Base-by-base conservation (phyloP, 2,113 vertebrate species). In the Aegotheles bennettii region DNA sequence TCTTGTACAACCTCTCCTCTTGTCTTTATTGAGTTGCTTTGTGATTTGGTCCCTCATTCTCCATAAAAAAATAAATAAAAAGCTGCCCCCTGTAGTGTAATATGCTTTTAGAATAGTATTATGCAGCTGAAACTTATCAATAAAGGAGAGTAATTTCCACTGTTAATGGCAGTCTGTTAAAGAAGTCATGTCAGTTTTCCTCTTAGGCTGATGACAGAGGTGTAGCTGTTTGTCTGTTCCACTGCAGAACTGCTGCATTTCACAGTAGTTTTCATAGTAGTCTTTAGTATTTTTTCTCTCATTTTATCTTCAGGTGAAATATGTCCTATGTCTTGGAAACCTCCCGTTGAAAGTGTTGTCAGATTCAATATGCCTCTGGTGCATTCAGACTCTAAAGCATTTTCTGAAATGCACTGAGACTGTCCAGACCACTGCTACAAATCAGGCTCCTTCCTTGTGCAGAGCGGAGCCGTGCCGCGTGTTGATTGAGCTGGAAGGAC, bases 401-500 rank as follows among this genome's bases (percentile, higher is more conserved):
- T 65, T 59, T 81, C 56, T 63, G 69, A 70, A 88, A 68, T 1
- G 6, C 63, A 15, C 64, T 94, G 92, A 82, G 86, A 92, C 90
- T 63, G 90, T 67, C 63, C 86, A 84, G 90, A 54, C 29, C 54
- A 16, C 25, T 69, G 54, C 54, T 84, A 10, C 85, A 54, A 53
- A 68, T 56, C 60, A 29, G 84, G 56, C 21, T 29, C 28, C 36
- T 86, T 92, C 94, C 86, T n/a, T n/a, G 48, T 69, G 77, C 74
- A 1, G 64, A 81, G 83, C 60, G 47, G 69, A 69, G 56, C 48
- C 28, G 7, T 19, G 74, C 84, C 93, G 93, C 82, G 67, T n/a
- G 82, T 81, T 96, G 94, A 95, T 95, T 83, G 94, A 87, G 70
- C 91, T 91, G 91, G 93, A 93, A 80, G 79, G 82, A 65, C 2